Percentiles rank a stretch among this genome's conserved stretches.
Conservation (phyloP, 2,888 invertebrate species). For the Eristalis tenax region DNA sequence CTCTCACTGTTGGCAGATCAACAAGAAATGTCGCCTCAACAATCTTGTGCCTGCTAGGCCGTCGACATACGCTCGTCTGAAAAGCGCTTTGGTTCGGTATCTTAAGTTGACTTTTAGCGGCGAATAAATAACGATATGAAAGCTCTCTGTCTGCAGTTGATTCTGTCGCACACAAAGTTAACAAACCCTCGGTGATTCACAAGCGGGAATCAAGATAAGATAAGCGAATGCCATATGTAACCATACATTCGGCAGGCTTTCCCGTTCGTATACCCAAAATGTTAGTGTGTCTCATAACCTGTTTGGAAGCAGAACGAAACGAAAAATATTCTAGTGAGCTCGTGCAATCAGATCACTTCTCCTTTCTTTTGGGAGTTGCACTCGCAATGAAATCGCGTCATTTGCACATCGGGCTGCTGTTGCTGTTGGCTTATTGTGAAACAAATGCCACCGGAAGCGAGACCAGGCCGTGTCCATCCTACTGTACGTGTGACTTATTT, state of each 20-base stretch:
- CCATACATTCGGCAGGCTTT: neutral
- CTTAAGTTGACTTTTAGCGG: neutral
- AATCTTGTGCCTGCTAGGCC: no score
- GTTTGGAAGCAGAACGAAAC: neutral
- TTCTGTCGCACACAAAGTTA: neutral
- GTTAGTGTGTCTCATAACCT: neutral
- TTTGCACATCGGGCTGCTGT: neutral
- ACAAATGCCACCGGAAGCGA: slow-evolving; percentile 17
- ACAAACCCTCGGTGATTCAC: neutral
- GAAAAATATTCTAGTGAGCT: neutral
- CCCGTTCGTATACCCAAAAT: neutral
- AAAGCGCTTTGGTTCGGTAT: neutral
- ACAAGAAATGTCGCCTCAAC: no score
- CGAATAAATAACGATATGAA: neutral
- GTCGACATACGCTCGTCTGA: neutral
- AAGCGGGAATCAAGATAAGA: neutral
- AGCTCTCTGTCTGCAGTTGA: neutral
- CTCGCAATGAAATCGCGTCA: neutral
- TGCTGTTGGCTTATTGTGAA: neutral
- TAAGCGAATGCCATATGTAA: neutral
- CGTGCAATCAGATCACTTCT: neutral
- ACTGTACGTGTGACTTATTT: slow-evolving; percentile 78
- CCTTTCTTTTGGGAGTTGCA: neutral
- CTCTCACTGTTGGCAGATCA: no score
- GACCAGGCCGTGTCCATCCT: slow-evolving; percentile 75